Base-by-base conservation (phyloP, 2,113 vertebrate species). In the Petroica traversi region DNA sequence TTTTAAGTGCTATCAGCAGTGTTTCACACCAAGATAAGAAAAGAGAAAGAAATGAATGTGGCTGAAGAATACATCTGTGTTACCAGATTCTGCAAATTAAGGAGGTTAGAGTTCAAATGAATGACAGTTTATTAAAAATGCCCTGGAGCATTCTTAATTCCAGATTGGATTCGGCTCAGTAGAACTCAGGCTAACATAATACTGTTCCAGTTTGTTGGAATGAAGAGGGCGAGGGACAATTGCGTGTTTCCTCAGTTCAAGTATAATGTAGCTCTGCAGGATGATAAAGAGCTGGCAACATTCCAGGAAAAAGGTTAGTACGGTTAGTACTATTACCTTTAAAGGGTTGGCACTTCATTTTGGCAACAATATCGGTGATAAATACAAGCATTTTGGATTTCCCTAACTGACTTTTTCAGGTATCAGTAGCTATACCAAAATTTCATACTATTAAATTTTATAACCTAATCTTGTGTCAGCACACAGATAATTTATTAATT, bases 91-190 rank as follows among this genome's bases (percentile, higher is more conserved):
- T 36, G 75, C 68, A 76, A 96, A 91, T 88, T 79, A 93, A 92
- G 49, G 24, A 51, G 67, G 67, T 82, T 92, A 89, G 62, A 92
- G 84, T 83, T 93, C 82, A 93, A 95, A 91, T 87, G 95, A 95
- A 54, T 91, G 89, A 90, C 78, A 89, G 83, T 94, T 95, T 96
- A 93, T 95, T 93, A 91, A 93, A 90, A 96, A 92, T 71, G 84
- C 88, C 79, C 68, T 49, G 80, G 76, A 96, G 92, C 74, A 76
- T 66, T 96, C 88, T 88, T 96, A 90, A 91, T 93, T 94, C 89
- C 90, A 95, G 82, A 79, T 71, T 71, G 63, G 72, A 92, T 85
- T 78, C 18, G 19, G 92, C 92, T 97, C 91, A 76, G 51, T 34
- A 86, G 64, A 95, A 55, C 93, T 89, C 91, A 75, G 15, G 41